Conservation (phyloP, 2,797 vertebrate species). For the Gallinago solitaria region DNA sequence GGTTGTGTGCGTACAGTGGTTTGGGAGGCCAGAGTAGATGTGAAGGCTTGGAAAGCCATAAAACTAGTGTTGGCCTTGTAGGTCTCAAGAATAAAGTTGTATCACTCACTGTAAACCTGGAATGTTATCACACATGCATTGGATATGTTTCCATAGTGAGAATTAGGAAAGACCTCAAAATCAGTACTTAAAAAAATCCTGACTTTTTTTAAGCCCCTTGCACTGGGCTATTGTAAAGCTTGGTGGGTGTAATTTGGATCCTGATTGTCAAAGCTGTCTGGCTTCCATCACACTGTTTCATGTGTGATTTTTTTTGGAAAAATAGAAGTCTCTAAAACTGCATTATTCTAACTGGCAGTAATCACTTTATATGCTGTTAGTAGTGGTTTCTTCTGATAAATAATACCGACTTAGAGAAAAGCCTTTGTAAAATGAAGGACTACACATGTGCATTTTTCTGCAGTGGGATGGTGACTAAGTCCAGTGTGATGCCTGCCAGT, state of each 20-base stretch:
- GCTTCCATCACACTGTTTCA: neutral
- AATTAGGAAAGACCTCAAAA: neutral
- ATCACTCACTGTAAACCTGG: neutral
- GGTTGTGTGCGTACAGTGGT: neutral
- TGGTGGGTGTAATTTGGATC: neutral
- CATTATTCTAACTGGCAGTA: neutral
- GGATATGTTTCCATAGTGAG: neutral
- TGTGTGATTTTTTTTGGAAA: neutral
- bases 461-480: neutral
- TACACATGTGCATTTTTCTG: neutral
- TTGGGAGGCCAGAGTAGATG: neutral
- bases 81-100: neutral
- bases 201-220: accelerated
- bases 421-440: neutral
- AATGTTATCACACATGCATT: accelerated
- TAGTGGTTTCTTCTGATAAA: neutral
- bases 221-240: neutral
- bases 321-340: neutral
- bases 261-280: neutral
- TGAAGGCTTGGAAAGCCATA: neutral
- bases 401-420: neutral
- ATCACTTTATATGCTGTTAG: neutral
- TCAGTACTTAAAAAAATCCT: neutral
- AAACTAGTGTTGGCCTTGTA: neutral
- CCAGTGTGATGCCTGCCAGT: neutral